These are phyloP conservation scores for Heliconius hortense DNA, from an alignment of 2,888 invertebrate species.

Conservation along the genomic window DNA sequence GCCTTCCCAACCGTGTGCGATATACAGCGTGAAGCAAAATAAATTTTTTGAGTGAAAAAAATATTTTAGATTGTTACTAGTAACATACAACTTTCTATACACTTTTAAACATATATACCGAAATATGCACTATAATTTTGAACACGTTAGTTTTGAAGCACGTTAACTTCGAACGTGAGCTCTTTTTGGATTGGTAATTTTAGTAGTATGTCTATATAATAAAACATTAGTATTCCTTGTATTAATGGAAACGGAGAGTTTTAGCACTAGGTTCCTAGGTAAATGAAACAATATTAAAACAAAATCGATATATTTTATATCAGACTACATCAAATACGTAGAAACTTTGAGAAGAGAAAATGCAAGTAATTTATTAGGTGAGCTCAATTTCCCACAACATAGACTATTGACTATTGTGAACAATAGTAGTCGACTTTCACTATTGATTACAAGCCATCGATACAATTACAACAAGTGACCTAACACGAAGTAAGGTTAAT, in stretches of 20 bases:
- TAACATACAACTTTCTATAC: not conserved
- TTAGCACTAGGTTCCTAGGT: no score
- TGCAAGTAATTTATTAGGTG: slow-evolving; percentile 21
- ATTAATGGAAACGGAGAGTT: no score
- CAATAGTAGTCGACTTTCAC: slow-evolving; percentile 27
- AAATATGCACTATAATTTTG: no score
- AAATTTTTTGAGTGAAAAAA: no score
- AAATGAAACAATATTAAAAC: not conserved
- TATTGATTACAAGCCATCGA: slow-evolving; percentile 27
- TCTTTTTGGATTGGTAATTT: not conserved
- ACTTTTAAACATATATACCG: not conserved
- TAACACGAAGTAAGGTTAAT: slow-evolving; percentile 13
- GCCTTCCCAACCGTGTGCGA: not conserved
- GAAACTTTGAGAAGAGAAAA: slow-evolving; percentile 8
- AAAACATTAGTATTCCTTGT: no score
- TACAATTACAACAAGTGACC: slow-evolving; percentile 18
- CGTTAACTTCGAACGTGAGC: not conserved
- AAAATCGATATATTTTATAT: not conserved
- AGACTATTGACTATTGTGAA: slow-evolving; percentile 2
- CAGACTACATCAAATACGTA: slow-evolving; percentile 2
- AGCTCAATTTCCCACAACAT: slow-evolving; percentile 20
- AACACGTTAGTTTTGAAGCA: no score
- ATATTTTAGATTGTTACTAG: no score
- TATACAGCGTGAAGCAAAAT: not conserved
- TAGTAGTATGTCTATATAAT: no score